Percentiles rank a stretch among this genome's conserved stretches.
phyloP scores from a whole-genome alignment of 30 jellyfish, hydroid and myxozoan genomes.

The Chrysaora quinquecirrha region DNA sequence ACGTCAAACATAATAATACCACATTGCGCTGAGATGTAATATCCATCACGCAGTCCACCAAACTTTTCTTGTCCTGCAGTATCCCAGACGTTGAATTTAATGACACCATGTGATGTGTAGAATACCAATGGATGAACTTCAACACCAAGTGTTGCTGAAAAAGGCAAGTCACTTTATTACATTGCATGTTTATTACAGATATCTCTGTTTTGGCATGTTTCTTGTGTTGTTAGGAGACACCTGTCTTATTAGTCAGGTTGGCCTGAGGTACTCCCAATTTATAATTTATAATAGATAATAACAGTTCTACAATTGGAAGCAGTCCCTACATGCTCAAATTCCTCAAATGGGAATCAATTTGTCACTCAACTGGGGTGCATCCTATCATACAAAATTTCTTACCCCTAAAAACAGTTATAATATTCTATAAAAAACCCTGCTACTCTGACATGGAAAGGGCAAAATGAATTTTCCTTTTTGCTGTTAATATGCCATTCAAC shows the following conservation, averaged over 20 bases:
- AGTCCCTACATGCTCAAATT: no score
- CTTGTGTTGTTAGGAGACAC: not conserved
- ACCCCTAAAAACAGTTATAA: no score
- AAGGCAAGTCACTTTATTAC: not conserved
- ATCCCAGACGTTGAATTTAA: conserved; percentile 98
- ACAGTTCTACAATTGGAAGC: no score
- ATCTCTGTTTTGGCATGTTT: no score
- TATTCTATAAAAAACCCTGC: no score
- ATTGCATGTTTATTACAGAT: not conserved
- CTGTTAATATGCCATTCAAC: no score
- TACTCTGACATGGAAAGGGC: no score
- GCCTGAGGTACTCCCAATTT: not conserved
- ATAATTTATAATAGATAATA: no score
- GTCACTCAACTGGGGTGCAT: no score
- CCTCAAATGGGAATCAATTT: no score
- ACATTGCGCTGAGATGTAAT: conserved; percentile 93
- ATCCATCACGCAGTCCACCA: conserved; percentile 99
- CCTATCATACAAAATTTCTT: no score
- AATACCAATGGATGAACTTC: conserved; percentile 95
- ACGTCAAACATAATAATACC: conserved; percentile 99
- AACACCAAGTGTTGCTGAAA: conserved; percentile 98
- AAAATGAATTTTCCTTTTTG: no score
- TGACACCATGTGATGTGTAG: conserved; percentile 89
- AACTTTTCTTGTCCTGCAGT: conserved; percentile 99
- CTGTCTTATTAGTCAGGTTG: not conserved